Evolutionary conservation across 2,113 vertebrate genomes (phyloP).

Genomic region (Eclectus roratus): DNA sequence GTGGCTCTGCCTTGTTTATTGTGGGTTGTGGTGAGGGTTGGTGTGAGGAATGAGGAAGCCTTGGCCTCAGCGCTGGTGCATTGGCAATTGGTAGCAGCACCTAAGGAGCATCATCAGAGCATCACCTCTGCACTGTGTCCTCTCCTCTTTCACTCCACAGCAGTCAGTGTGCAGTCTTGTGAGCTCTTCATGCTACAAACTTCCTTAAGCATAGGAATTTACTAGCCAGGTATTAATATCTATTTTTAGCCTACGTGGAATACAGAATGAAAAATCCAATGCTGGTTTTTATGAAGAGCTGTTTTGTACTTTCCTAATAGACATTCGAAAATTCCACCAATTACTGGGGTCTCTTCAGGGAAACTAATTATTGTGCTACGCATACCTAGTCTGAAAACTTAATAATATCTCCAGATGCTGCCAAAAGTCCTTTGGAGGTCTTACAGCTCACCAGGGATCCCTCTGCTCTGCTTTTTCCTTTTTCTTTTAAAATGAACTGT

Average conservation of each 20-base stretch:
- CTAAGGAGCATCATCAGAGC: background rate
- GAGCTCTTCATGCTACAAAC: background rate
- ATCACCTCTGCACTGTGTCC: fast-evolving
- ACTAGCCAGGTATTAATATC: background rate
- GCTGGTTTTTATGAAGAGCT: background rate
- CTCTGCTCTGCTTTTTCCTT: background rate
- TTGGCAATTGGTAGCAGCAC: background rate
- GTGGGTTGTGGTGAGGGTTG: background rate
- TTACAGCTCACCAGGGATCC: background rate
- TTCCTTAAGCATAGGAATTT: background rate
- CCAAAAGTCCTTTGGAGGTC: slow-evolving; percentile 33
- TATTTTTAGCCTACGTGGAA: background rate
- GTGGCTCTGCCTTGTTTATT: background rate
- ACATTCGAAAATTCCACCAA: background rate
- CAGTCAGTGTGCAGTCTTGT: background rate
- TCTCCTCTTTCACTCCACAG: background rate
- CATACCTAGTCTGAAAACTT: slow-evolving; percentile 45
- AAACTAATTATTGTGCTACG: slow-evolving; percentile 17
- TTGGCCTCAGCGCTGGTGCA: background rate
- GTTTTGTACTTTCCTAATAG: background rate
- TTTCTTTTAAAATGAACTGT: background rate
- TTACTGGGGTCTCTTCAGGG: slow-evolving; percentile 49
- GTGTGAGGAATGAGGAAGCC: background rate
- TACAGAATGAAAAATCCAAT: background rate
- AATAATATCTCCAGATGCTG: slow-evolving; percentile 33